These are phyloP conservation scores for Micronycteris hirsuta DNA, from an alignment of 2,113 vertebrate genomes.

Conservation along the genomic window DNA sequence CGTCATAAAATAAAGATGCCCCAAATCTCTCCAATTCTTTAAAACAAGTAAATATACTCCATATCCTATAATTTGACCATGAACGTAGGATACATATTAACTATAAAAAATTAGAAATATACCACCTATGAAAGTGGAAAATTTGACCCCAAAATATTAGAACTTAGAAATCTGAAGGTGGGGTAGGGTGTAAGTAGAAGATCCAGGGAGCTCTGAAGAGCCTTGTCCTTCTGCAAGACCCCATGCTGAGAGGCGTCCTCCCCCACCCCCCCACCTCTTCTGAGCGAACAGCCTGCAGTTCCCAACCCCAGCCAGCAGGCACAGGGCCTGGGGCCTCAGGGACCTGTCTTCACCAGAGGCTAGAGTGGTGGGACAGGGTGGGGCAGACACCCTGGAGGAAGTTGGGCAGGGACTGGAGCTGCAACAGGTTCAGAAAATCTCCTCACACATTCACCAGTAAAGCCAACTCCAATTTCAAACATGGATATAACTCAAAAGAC, in stretches of 20 bases:
- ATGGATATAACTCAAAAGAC: not conserved
- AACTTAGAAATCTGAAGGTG: not conserved
- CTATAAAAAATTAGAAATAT: not conserved
- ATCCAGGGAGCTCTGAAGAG: not conserved
- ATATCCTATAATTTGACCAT: not conserved
- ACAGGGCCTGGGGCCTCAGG: too few species aligned
- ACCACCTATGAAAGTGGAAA: not conserved
- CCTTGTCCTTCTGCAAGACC: not conserved
- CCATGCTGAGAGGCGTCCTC: not conserved
- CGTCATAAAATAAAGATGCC: not conserved
- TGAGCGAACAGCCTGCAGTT: not conserved
- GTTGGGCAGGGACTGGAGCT: too few species aligned
- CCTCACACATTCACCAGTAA: not conserved
- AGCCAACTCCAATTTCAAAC: not conserved
- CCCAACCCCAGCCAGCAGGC: not conserved
- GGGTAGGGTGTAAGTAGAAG: not conserved
- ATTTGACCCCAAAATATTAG: not conserved
- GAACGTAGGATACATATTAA: not conserved
- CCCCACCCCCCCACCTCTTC: not conserved
- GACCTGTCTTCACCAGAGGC: too few species aligned
- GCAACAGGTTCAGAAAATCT: not conserved
- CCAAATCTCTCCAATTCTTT: not conserved
- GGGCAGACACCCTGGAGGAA: too few species aligned
- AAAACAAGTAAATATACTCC: not conserved
- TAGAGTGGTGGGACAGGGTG: too few species aligned